Evolutionary conservation across 2,113 vertebrate genomes (phyloP), one percentile per base, ranked within the genome.

Genomic region (Calidris pygmaea): DNA sequence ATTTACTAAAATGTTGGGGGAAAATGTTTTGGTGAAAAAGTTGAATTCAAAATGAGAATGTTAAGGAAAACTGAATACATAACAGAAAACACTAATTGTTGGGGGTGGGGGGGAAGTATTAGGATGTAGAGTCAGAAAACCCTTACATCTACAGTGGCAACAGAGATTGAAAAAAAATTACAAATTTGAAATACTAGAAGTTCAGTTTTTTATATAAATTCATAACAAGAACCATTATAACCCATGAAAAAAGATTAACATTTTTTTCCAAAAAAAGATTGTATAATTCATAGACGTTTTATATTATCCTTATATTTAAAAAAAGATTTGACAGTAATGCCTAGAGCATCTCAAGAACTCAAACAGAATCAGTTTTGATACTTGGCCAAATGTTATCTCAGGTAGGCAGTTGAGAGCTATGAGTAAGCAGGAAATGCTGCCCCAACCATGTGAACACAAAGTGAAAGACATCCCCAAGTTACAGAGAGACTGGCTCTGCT

Each of bases 41-140:
- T 63, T 80, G 16, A 35, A 76, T 76, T 76, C 9, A 45, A 75
- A 75, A 79, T 53, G 3, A 14, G 3, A 5, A 4, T 15, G 16
- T 39, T 67, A 75, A n/a, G 34, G 10, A 88, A 62, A 79, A 66
- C 7, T 12, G 3, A 21, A 52, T 32, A 17, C 2, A 2, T 80
- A 56, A 52, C 8, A 95, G 71, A 45, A 83, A 68, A 71, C 45
- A 47, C 27, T 34, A 22, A 37, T 3, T 79, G 43, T 12, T 1
- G 14, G 26, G 27, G 7, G 52, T 14, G 3, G 14, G 1, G 16
- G 7, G 19, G 2, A 9, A 9, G 1, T 18, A 70, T 35, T 62
- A 8, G 9, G 60, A n/a, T 59, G 12, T 32, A 56, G 41, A 52
- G 19, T 4, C 26, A 82, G 50, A 70, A 88, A 74, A 45, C 1